phyloP scores from a whole-genome alignment of 2,888 invertebrate species.

The Tipula confusa region DNA sequence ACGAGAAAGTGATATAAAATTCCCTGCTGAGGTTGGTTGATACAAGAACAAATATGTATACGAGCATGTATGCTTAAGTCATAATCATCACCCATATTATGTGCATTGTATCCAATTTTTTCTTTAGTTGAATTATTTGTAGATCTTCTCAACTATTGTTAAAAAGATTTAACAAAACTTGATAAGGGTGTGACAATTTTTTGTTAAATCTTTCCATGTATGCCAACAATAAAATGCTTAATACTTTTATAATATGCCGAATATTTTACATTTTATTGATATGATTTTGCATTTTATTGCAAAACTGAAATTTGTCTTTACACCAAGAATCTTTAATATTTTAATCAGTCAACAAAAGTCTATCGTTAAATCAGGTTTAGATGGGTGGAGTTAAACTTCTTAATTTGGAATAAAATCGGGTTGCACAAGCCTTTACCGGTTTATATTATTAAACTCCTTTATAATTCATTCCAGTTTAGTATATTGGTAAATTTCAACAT shows the following conservation, averaged over 20 bases:
- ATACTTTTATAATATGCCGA: background rate
- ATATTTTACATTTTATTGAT: background rate
- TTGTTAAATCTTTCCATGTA: background rate
- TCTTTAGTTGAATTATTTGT: background rate
- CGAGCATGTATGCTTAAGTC: background rate
- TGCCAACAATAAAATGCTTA: background rate
- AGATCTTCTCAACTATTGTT: background rate
- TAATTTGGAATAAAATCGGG: no score
- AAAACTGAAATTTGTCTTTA: no score
- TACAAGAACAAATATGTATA: background rate
- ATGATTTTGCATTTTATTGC: no score
- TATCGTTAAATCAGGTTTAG: no score
- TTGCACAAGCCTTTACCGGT: no score
- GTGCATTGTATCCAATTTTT: background rate
- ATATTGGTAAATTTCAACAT: no score
- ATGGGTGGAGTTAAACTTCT: no score
- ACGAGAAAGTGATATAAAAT: slow-evolving; percentile 6
- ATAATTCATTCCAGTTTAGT: no score
- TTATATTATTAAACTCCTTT: no score
- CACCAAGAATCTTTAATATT: no score
- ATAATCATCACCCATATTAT: slow-evolving; percentile 12
- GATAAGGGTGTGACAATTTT: slow-evolving; percentile 3
- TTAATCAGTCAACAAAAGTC: no score
- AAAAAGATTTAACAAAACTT: background rate
- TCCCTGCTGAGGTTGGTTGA: background rate